A percentile compares a stretch with the other conserved stretches of the same genome.
These are phyloP conservation scores for Pedionomus torquatus DNA, from an alignment of 2,113 vertebrate species.

Conservation along the genomic window DNA sequence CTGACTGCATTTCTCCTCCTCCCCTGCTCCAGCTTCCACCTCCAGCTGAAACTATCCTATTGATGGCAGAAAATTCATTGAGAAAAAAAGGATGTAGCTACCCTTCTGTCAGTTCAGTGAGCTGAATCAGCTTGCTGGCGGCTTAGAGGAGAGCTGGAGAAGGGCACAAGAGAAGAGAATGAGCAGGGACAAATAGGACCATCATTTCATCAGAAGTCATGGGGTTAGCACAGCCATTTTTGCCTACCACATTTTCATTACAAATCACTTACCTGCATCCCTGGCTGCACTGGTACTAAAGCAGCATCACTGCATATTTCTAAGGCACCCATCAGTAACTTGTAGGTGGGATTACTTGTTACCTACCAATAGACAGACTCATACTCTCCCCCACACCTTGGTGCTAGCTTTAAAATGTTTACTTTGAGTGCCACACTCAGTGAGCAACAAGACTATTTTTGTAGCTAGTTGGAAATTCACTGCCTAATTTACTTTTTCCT, in stretches of 20 bases:
- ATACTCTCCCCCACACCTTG: background rate
- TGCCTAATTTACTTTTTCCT: background rate
- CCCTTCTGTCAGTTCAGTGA: background rate
- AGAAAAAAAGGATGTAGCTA: background rate
- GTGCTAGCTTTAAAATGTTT: background rate
- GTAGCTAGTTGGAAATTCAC: background rate
- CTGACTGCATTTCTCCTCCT: background rate
- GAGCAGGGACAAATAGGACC: rapidly evolving
- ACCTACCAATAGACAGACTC: background rate
- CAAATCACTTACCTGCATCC: background rate
- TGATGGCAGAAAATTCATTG: background rate
- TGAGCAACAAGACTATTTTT: background rate
- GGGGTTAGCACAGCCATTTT: background rate
- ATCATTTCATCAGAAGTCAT: background rate
- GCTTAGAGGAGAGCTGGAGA: background rate
- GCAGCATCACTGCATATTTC: background rate
- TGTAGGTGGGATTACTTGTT: background rate
- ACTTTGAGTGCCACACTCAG: background rate
- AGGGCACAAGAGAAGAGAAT: background rate
- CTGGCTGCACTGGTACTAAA: background rate
- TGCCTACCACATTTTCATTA: background rate
- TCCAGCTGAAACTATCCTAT: background rate
- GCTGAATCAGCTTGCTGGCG: background rate
- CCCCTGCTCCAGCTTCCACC: background rate
- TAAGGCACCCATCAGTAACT: background rate